Conservation (phyloP, 2,888 invertebrate species). For the Sceliomorpha sp. region DNA sequence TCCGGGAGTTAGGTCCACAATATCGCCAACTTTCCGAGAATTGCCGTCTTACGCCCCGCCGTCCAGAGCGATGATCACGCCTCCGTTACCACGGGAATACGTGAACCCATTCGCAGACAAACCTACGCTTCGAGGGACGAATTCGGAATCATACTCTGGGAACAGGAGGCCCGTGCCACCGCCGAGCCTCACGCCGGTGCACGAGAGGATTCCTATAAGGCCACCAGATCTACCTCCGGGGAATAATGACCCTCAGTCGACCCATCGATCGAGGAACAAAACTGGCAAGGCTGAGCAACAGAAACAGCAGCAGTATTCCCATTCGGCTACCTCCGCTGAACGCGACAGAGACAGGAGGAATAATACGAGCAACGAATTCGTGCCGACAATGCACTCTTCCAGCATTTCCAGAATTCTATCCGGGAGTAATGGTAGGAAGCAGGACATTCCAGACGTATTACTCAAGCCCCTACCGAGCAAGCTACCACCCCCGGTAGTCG, state of each 20-base stretch:
- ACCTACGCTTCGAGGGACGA: slow-evolving; percentile 89
- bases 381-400: slow-evolving; percentile 88
- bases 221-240: slow-evolving; percentile 83
- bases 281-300: slow-evolving; percentile 53
- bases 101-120: slow-evolving; percentile 94
- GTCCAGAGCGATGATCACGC: slow-evolving; percentile 88
- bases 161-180: slow-evolving; percentile 89
- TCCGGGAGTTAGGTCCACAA: slow-evolving; percentile 67
- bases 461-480: slow-evolving; percentile 80
- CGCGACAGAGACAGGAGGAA: slow-evolving; percentile 64
- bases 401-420: slow-evolving; percentile 92
- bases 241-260: slow-evolving; percentile 65
- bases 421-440: slow-evolving; percentile 91
- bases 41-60: slow-evolving; percentile 92
- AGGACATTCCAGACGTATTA: slow-evolving; percentile 89
- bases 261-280: slow-evolving; percentile 68
- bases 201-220: slow-evolving; percentile 91
- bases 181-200: slow-evolving; percentile 89
- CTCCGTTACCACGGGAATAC: slow-evolving; percentile 91
- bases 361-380: slow-evolving; percentile 83
- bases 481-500: slow-evolving; percentile 57
- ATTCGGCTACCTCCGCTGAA: slow-evolving; percentile 29
- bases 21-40: slow-evolving; percentile 82
- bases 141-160: slow-evolving; percentile 81
- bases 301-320: slow-evolving; percentile 39